Evolutionary conservation across 1,140 invertebrate genomes (phyloP).

Genomic region (Drosophila pachea): DNA sequence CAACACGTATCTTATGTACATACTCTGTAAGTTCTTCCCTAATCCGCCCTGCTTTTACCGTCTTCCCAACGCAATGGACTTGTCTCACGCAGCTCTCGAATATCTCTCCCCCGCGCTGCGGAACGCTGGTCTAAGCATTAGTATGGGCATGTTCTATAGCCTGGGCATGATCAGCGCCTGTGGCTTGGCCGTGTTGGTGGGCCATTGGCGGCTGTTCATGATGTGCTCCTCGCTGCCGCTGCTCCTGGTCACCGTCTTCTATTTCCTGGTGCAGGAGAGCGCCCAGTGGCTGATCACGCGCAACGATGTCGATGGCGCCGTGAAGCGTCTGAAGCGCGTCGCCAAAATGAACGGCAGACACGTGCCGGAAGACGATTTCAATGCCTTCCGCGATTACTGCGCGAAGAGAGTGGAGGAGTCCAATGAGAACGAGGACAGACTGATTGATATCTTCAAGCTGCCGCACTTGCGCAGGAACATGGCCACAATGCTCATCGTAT

Average conservation of each 20-base stretch:
- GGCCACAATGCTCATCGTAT: constrained; percentile 32
- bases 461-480: constrained; percentile 46
- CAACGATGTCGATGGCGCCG: constrained; percentile 80
- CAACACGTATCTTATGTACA: constrained; percentile 82
- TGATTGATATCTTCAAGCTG: constrained; percentile 39
- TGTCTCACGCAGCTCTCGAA: constrained; percentile 79
- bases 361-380: constrained; percentile 70
- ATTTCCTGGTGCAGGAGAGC: constrained; percentile 81
- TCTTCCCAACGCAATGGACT: constrained; percentile 1
- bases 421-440: constrained; percentile 61
- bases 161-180: constrained; percentile 80
- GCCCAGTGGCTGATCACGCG: constrained; percentile 83
- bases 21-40: constrained; percentile 79
- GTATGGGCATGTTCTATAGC: constrained; percentile 81
- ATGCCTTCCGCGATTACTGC: constrained; percentile 61
- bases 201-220: constrained; percentile 80
- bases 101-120: constrained; percentile 80
- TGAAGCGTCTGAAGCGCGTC: constrained; percentile 80
- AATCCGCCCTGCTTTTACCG: neutral
- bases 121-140: constrained; percentile 81
- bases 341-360: constrained; percentile 80
- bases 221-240: constrained; percentile 79
- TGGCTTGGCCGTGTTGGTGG: constrained; percentile 80
- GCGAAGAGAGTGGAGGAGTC: constrained; percentile 12
- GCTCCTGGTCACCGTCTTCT: constrained; percentile 77